These are phyloP conservation scores for Leucoraja erinaceus DNA, from an alignment of 2,113 vertebrate species.

Conservation along the genomic window DNA sequence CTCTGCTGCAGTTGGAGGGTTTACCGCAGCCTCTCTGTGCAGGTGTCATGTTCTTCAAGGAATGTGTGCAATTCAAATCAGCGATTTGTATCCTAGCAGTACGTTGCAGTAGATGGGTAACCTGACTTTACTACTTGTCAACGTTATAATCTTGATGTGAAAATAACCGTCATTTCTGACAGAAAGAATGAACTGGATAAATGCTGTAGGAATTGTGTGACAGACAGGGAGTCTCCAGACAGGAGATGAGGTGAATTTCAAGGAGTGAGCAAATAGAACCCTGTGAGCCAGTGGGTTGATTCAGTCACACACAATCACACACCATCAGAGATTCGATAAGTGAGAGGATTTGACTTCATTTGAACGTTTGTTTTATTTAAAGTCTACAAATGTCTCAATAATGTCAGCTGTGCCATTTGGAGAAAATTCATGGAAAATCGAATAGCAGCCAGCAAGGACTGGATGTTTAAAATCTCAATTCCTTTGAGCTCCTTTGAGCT, in stretches of 20 bases:
- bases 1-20: neutral
- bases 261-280: neutral
- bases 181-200: neutral
- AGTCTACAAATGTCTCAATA: neutral
- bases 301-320: neutral
- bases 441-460: neutral
- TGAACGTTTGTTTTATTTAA: neutral
- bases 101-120: neutral
- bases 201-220: neutral
- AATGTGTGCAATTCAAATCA: neutral
- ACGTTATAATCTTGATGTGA: neutral
- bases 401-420: neutral
- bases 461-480: neutral
- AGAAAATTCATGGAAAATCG: neutral
- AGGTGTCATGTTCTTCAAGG: neutral
- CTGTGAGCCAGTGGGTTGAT: neutral
- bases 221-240: neutral
- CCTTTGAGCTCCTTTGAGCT: neutral
- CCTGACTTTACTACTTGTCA: neutral
- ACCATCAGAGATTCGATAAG: neutral
- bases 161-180: slow-evolving; percentile 4
- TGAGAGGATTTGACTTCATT: slow-evolving; percentile 2
- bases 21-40: neutral
- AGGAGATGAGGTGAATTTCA: neutral
- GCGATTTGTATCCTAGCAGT: neutral